A percentile compares a stretch with the other conserved stretches of the same genome.
phyloP scores from a whole-genome alignment of 1,140 invertebrate genomes.

The Nasonia giraulti region DNA sequence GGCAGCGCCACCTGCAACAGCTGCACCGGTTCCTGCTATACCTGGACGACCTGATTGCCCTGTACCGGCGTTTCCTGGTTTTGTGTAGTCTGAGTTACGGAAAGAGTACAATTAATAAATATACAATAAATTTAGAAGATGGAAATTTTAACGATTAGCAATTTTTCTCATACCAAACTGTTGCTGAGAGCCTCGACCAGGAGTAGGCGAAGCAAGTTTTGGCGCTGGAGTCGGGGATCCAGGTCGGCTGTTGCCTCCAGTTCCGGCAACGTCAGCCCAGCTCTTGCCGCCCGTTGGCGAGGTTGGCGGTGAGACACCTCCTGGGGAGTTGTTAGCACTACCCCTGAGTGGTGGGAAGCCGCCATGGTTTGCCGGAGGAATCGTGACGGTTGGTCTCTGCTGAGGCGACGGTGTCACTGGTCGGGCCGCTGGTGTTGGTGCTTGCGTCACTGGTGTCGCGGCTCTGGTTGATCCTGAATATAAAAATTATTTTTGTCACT shows the following conservation, averaged over 20 bases:
- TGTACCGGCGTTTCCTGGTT: slow-evolving; percentile 26
- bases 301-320: neutral
- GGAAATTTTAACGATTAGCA: neutral
- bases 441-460: neutral
- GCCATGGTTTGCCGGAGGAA: neutral
- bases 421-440: slow-evolving; percentile 19
- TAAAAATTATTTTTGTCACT: neutral
- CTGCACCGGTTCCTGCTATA: slow-evolving; percentile 47
- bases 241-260: slow-evolving; percentile 54
- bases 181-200: neutral
- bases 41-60: slow-evolving; percentile 34
- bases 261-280: slow-evolving; percentile 64
- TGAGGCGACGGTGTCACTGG: slow-evolving; percentile 41
- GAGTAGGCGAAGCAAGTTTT: slow-evolving; percentile 40
- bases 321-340: neutral
- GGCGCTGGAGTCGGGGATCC: slow-evolving; percentile 58
- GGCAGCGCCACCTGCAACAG: slow-evolving; percentile 30
- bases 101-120: neutral
- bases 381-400: slow-evolving; percentile 25
- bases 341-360: slow-evolving; percentile 4
- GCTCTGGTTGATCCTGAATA: neutral
- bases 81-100: neutral
- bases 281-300: slow-evolving; percentile 54
- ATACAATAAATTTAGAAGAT: neutral
- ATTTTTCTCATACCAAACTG: neutral